Conservation (phyloP, 2,888 invertebrate species). For the Timema podura region DNA sequence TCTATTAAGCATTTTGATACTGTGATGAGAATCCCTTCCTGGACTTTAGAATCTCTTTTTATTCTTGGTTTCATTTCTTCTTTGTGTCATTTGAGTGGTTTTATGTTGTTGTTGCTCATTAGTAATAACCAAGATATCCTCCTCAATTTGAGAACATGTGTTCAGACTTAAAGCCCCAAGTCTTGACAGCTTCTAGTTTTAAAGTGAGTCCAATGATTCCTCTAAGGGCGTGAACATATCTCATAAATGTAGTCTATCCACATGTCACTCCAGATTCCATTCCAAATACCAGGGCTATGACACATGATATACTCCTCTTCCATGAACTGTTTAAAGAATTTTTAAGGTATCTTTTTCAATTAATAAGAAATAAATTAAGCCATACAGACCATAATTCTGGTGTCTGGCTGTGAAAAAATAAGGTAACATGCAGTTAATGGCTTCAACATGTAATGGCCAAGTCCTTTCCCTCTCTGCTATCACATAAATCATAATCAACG, state of each 20-base stretch:
- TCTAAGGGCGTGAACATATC: background rate
- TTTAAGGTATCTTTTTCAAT: background rate
- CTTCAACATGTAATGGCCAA: background rate
- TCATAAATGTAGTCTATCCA: background rate
- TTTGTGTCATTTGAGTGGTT: background rate
- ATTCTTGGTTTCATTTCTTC: background rate
- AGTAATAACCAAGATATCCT: background rate
- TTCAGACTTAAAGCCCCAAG: conserved; percentile 1
- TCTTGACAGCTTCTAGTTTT: background rate
- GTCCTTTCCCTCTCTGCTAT: background rate
- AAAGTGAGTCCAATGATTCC: background rate
- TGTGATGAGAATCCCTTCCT: background rate
- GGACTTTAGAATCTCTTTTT: background rate
- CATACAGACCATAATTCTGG: background rate
- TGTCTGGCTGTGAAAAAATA: background rate
- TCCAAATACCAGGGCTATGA: background rate
- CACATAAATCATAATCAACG: background rate
- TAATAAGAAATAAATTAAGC: background rate
- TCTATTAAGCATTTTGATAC: background rate
- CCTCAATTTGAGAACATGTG: background rate
- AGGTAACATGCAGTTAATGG: background rate
- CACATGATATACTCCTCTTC: no score
- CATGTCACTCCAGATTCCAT: conserved; percentile 5
- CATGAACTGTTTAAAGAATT: background rate
- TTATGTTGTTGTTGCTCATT: background rate